Conservation (phyloP, 92 coral and sea anemone genomes). For the Parazoanthus atlanticus region DNA sequence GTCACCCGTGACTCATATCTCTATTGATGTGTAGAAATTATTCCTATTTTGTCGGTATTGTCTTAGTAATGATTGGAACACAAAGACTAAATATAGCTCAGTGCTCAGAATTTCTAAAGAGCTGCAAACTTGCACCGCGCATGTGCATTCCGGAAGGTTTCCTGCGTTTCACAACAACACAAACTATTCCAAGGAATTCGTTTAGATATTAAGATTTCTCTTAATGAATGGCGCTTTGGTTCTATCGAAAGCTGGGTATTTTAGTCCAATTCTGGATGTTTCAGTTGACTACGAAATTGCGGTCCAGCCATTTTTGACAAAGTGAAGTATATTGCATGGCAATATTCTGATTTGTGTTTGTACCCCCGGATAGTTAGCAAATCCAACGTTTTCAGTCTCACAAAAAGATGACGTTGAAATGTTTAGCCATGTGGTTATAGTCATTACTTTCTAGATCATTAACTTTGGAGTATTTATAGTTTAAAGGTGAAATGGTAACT, state of each 20-base stretch:
- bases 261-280: not conserved
- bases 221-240: not conserved
- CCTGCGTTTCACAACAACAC: not conserved
- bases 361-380: not conserved
- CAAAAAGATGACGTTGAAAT: not conserved
- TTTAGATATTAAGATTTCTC: not conserved
- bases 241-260: not conserved
- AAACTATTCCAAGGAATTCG: not conserved
- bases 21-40: not conserved
- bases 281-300: not conserved
- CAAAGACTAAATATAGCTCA: conserved; percentile 10
- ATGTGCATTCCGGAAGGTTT: not conserved
- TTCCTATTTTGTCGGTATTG: not conserved
- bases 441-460: not conserved
- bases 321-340: not conserved
- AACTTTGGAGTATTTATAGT: not conserved
- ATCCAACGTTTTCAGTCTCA: too few species aligned
- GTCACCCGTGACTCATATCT: conserved; percentile 2
- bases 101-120: not conserved
- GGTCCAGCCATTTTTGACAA: not conserved
- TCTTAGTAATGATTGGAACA: not conserved
- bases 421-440: not conserved
- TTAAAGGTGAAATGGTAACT: too few species aligned
- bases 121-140: not conserved
- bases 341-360: not conserved